Base-by-base conservation (phyloP, 1,140 invertebrate genomes). In the Araneus ventricosus region DNA sequence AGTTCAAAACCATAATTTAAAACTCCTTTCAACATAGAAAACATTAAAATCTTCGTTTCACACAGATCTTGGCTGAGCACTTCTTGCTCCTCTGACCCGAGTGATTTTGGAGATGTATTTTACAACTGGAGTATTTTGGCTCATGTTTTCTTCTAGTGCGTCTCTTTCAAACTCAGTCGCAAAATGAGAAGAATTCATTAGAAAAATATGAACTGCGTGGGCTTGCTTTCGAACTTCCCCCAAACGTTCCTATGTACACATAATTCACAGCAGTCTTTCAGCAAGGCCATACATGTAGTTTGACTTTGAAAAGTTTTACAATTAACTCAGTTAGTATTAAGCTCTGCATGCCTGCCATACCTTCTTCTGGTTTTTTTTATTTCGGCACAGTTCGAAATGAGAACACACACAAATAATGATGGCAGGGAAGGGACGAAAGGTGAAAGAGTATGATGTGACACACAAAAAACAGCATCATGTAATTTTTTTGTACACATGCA, bases 271-370 rank as follows among this genome's bases (percentile, higher is more conserved):
- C 27, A 85, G 57, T 85, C 59, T 37, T 84, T 85, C n/a, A 85
- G 90, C 90, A 91, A 91, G 90, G 90, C 90, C 80, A 85, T 91
- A 91, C 90, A 91, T 22, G n/a, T 90, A 91, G 90, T 91, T 52
- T 85, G 90, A 91, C 90, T 91, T 91, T 91, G 90, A 91, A 91
- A 85, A 91, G 90, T 91, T 91, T 80, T 59, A 84, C 57, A 82
- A 39, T 59, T 90, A 80, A 91, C 80, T 91, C 80, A 61, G 37
- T 67, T 80, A 91, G 59, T 90, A 85, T 91, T 91, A 91, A 91
- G 90, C 90, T 91, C 90, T 91, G 90, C 90, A 91, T 91, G 90
- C 90, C 90, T 91, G 90, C 90, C 90, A 91, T 91, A 91, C 79
- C 59, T 91, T 91, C 41, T 30, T 82, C 82, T 52, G 22, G 27